Evolutionary conservation across 2,113 vertebrate genomes (phyloP).

Genomic region (Vireo altiloquus): DNA sequence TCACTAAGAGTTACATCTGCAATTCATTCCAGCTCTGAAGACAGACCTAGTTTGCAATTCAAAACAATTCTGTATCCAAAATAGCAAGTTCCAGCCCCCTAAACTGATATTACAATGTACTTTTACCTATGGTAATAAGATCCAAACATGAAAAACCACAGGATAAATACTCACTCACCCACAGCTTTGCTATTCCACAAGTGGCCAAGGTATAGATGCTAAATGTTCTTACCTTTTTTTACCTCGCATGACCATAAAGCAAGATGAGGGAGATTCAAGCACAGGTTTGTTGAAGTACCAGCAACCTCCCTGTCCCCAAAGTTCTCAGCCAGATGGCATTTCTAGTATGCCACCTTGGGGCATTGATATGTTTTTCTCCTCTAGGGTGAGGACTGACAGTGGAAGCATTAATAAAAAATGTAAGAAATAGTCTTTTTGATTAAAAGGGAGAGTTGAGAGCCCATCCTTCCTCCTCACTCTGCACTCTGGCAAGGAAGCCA

Average conservation of each 20-base stretch:
- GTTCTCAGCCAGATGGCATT: not conserved
- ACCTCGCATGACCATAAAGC: not conserved
- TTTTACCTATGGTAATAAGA: not conserved
- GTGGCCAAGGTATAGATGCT: not conserved
- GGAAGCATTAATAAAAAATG: not conserved
- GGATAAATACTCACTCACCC: not conserved
- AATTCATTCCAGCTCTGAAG: not conserved
- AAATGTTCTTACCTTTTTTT: slow-evolving; percentile 22
- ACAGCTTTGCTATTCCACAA: not conserved
- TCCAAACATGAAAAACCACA: not conserved
- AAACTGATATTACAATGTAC: not conserved
- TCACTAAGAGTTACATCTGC: not conserved
- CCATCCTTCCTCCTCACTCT: not conserved
- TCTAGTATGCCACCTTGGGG: not conserved
- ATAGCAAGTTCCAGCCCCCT: not conserved
- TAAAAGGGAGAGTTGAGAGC: not conserved
- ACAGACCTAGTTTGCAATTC: not conserved
- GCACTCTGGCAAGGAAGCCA: not conserved
- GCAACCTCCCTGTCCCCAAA: not conserved
- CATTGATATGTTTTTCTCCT: not conserved
- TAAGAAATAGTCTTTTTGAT: not conserved
- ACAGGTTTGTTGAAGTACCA: not conserved
- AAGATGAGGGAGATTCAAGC: not conserved
- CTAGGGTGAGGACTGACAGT: not conserved
- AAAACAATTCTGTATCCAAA: not conserved